Evolutionary conservation across 1,140 invertebrate species (phyloP).

Genomic region (Drosophila leontia): DNA sequence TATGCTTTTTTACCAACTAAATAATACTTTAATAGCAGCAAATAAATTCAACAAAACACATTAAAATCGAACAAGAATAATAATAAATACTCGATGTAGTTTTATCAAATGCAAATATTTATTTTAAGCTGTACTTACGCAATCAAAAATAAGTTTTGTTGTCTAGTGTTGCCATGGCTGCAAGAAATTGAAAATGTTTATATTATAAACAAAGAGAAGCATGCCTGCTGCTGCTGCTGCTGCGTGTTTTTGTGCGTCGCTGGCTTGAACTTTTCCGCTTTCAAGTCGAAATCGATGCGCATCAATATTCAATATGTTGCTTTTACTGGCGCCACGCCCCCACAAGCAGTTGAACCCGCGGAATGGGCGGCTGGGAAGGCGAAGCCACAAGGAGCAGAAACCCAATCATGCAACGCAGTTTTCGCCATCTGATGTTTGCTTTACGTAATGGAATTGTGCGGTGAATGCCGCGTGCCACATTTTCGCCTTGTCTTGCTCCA

Average conservation of each 20-base stretch:
- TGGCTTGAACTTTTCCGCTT: conserved; percentile 66
- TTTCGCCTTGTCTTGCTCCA: conserved; percentile 53
- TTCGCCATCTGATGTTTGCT: conserved; percentile 79
- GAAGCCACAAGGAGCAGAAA: conserved; percentile 50
- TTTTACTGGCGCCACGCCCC: conserved; percentile 63
- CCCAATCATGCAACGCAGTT: conserved; percentile 69
- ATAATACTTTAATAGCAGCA: background rate
- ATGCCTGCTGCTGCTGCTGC: conserved; percentile 4
- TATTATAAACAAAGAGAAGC: conserved; percentile 72
- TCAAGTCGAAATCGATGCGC: conserved; percentile 79
- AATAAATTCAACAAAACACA: background rate
- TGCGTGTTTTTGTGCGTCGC: conserved; percentile 23
- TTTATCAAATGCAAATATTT: background rate
- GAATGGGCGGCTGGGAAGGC: background rate
- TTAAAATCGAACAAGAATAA: background rate
- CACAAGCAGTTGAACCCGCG: background rate
- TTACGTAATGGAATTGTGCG: conserved; percentile 82
- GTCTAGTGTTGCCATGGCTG: conserved; percentile 50
- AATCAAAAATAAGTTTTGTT: conserved; percentile 15
- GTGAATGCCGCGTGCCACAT: conserved; percentile 70
- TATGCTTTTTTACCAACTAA: background rate
- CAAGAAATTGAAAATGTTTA: conserved; percentile 77
- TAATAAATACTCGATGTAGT: background rate
- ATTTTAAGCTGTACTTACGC: background rate
- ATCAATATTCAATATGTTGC: conserved; percentile 82